Conservation (phyloP, 2,797 vertebrate genomes). For the Brachyalestes nurse region DNA sequence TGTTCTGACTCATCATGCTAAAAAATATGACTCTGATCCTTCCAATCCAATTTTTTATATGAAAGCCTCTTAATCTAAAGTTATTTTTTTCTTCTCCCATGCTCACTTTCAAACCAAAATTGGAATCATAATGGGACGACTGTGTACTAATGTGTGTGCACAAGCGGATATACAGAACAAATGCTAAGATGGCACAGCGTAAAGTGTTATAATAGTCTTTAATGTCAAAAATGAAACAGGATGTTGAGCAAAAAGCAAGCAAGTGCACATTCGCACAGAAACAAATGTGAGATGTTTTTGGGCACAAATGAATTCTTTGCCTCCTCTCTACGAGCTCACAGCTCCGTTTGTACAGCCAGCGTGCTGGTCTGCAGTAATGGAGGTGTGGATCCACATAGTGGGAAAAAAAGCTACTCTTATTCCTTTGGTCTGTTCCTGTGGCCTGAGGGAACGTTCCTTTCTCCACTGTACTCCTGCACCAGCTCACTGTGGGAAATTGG, state of each 20-base stretch:
- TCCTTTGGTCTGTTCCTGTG: conserved; percentile 4
- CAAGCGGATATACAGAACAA: conserved; percentile 7
- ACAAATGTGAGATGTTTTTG: conserved; percentile 5
- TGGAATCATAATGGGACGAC: conserved; percentile 10
- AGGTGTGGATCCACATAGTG: conserved; percentile 24
- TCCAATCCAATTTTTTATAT: conserved; percentile 53
- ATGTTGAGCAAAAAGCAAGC: conserved; percentile 11
- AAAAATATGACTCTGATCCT: conserved; percentile 45
- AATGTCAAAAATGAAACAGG: conserved; percentile 25
- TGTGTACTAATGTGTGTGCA: conserved; percentile 5
- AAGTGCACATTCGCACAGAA: conserved; percentile 26
- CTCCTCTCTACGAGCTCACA: conserved; percentile 26
- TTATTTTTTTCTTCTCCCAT: conserved; percentile 24
- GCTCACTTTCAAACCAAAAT: conserved; percentile 25
- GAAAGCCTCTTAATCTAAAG: conserved; percentile 47
- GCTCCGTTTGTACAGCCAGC: conserved; percentile 28
- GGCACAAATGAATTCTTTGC: conserved; percentile 31
- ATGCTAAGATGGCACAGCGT: conserved; percentile 12
- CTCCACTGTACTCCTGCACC: conserved; percentile 4
- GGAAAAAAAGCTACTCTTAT: conserved; percentile 4
- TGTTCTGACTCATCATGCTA: conserved; percentile 47
- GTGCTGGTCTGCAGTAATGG: conserved; percentile 29
- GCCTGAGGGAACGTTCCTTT: conserved; percentile 1
- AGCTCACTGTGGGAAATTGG: not conserved
- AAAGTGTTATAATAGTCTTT: conserved; percentile 8